Evolutionary conservation across 2,797 vertebrate genomes (phyloP), one percentile per base, ranked within the genome.

Genomic region (Neosilurus mollespiculum): DNA sequence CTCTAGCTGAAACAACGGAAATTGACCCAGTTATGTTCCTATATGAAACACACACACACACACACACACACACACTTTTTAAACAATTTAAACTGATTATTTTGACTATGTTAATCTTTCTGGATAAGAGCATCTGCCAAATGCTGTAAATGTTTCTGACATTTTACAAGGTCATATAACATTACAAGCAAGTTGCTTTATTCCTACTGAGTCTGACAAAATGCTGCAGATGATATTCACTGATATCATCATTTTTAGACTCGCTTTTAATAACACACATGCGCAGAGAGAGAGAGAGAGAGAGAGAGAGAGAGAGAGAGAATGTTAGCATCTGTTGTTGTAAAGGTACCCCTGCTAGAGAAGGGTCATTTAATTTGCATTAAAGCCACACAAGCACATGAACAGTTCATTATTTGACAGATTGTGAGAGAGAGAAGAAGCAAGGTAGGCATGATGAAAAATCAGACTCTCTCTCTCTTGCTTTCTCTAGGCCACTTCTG

Each of bases 1-100:
- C 59, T 20, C 70, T 71, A 56, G 54, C 24, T 56, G 20, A 87
- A 78, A 81, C 78, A 69, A 24, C 71, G 54, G 43, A 62, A 56
- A 80, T 78, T 88, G 43, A 81, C 90, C 89, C 58, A 83, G 89
- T 93, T 93, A 87, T 92, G 87, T 88, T 89, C 24, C 26, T 70
- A 85, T 92, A 85, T 92, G 61, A 85, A 64, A 43, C 12, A 76
- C 43, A 58, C 12, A 78, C 64, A 78, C 65, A 54, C 37, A 43
- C 37, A 43, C 37, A 43, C 37, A 43, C 37, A 43, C 37, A 43
- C 37, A 43, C 37, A 43, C 37, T 2, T 43, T 43, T 43, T 43
- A 43, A 43, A 43, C 37, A 43, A 43, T 43, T 43, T 43, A 43
- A 43, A 43, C 37, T 43, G 37, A 43, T n/a, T n/a, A n/a, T n/a